Evolutionary conservation across 1,140 invertebrate species (phyloP), one percentile per base, ranked within the genome.

Genomic region (Chrysomallon squamiferum): DNA sequence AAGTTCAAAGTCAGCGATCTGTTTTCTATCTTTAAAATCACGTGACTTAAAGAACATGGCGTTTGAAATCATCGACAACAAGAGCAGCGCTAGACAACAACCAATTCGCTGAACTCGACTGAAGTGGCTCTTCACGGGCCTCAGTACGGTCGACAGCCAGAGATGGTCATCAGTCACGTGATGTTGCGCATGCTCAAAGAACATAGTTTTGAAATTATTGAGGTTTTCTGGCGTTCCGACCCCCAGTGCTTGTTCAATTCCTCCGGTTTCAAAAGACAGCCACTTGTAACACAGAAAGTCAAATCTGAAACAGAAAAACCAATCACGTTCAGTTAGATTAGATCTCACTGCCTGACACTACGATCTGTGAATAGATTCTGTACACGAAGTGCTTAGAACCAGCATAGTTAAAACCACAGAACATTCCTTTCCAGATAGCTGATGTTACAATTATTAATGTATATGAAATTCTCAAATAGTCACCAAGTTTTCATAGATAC

Each of bases 21-120:
- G 45, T 11, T 35, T 20, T 9, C 43, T 20, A n/a, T 66, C 58
- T 41, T 59, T 41, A 2, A 63, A 3, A 20, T 67, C 59, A 6
- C 54, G 60, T 9, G 38, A 47, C 13, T 81, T 76, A 69, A 87
- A 88, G 76, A 86, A 88, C 86, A 88, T 86, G 38, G 87, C 87
- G 71, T 87, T 88, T 29, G 81, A 75, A 38, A 88, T 63, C 86
- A 88, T 87, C 18, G 86, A 84, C 6, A 87, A 66, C 59, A 85
- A 87, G 3, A 88, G 72, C 11, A 87, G 71, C 1, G 82, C 74
- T 62, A 86, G 73, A 63, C 85, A 86, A 38, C 83, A 83, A 11
- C 84, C 80, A 18, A 85, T 73, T 35, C 87, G 54, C 72, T 88
- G 85, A 3, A 82, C 71, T 57, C 87, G 67, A 2, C 85, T 87